Conservation (phyloP, 2,888 invertebrate genomes). For the Stenurella melanura region DNA sequence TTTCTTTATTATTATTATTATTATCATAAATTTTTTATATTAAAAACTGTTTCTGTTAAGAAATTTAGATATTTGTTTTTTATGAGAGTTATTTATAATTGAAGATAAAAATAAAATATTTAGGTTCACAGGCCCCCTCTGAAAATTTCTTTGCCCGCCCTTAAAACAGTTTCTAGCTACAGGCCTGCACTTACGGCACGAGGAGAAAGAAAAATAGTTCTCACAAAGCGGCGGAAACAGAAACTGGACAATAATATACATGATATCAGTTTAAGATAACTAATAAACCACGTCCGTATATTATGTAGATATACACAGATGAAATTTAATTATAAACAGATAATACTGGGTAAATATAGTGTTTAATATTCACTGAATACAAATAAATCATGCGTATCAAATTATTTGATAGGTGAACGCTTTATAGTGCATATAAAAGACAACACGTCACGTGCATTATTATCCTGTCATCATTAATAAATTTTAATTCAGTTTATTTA, state of each 20-base stretch:
- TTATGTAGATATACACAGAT: background rate
- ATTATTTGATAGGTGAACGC: conserved; percentile 21
- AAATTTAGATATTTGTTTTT: too few relatives aligned
- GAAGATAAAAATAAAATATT: too few relatives aligned
- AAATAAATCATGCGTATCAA: conserved; percentile 16
- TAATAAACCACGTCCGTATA: background rate
- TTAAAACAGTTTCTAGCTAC: too few relatives aligned
- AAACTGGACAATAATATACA: background rate
- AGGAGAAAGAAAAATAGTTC: background rate
- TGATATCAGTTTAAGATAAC: background rate
- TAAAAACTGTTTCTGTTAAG: too few relatives aligned
- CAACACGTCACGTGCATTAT: conserved; percentile 26
- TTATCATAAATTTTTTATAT: too few relatives aligned
- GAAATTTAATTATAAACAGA: conserved; percentile 9
- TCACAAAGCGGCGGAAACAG: background rate
- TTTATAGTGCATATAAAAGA: background rate
- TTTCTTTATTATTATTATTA: too few relatives aligned
- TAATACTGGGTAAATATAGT: background rate
- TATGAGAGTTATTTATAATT: too few relatives aligned
- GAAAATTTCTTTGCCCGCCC: too few relatives aligned
- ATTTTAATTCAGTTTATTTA: conserved; percentile 24
- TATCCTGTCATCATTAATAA: conserved; percentile 21
- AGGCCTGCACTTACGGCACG: background rate
- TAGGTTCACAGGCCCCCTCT: too few relatives aligned
- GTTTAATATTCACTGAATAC: conserved; percentile 12